phyloP scores from a whole-genome alignment of 2,888 invertebrate species.

The Thecophora atra region DNA sequence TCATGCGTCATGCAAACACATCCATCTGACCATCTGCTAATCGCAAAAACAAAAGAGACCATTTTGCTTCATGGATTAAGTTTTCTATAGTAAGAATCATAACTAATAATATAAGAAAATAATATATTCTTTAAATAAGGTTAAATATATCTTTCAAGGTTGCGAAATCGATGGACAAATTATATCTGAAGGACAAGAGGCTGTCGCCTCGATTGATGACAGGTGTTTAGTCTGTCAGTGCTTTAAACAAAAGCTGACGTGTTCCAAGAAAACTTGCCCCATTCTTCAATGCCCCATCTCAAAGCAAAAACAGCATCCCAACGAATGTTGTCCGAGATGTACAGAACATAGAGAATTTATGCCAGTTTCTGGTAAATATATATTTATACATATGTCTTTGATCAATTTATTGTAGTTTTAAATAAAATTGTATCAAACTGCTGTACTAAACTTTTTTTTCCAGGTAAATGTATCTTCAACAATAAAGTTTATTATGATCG shows the following conservation, averaged over 20 bases:
- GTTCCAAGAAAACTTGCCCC: slow-evolving; percentile 87
- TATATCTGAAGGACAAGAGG: slow-evolving; percentile 82
- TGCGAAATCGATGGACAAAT: slow-evolving; percentile 85
- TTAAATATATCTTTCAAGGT: slow-evolving; percentile 69
- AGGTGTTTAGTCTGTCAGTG: slow-evolving; percentile 88
- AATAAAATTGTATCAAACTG: too few relatives aligned
- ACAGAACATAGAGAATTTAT: slow-evolving; percentile 66
- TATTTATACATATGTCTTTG: too few relatives aligned
- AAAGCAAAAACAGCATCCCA: slow-evolving; percentile 75
- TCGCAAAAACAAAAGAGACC: too few relatives aligned
- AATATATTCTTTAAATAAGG: too few relatives aligned
- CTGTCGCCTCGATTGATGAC: slow-evolving; percentile 80
- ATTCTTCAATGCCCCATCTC: slow-evolving; percentile 82
- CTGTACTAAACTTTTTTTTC: neutral
- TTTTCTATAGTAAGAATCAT: too few relatives aligned
- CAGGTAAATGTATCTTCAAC: slow-evolving; percentile 75
- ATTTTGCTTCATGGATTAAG: too few relatives aligned
- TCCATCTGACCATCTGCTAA: too few relatives aligned
- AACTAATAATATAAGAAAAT: neutral
- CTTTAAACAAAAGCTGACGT: slow-evolving; percentile 75
- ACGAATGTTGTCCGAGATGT: slow-evolving; percentile 79
- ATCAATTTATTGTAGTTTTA: too few relatives aligned
- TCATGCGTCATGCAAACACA: too few relatives aligned
- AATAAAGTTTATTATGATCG: slow-evolving; percentile 74
- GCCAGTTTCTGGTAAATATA: slow-evolving; percentile 59